These are phyloP conservation scores for Gasteruption jaculator DNA, from an alignment of 2,888 invertebrate species.

Conservation along the genomic window DNA sequence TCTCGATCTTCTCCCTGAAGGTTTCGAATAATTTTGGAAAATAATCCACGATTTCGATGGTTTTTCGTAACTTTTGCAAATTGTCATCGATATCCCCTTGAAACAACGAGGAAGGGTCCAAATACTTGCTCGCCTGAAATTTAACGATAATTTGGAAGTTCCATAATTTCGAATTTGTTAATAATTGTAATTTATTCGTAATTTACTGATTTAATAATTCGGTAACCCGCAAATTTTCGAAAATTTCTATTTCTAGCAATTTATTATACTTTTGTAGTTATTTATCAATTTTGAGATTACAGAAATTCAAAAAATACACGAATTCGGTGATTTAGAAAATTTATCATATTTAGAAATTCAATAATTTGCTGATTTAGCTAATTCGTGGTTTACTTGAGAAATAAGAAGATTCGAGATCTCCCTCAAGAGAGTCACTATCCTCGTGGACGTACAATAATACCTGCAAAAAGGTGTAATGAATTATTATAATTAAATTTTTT, in stretches of 20 bases:
- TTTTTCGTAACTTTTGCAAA: constrained; percentile 57
- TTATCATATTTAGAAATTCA: no score
- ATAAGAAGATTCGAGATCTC: constrained; percentile 81
- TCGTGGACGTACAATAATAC: constrained; percentile 64
- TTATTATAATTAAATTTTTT: no score
- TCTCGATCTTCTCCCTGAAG: constrained; percentile 56
- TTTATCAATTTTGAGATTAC: no score
- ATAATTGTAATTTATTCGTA: no score
- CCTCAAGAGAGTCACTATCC: constrained; percentile 65
- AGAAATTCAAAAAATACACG: no score
- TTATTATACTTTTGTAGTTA: no score
- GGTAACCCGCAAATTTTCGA: no score
- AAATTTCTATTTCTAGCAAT: no score
- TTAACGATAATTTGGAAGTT: constrained; percentile 8
- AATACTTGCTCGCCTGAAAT: constrained; percentile 59
- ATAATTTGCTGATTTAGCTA: background rate
- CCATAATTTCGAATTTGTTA: background rate
- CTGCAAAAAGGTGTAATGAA: no score
- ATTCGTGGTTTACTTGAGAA: constrained; percentile 57
- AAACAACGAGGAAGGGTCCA: constrained; percentile 78
- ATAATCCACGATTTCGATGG: constrained; percentile 54
- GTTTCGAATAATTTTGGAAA: constrained; percentile 56
- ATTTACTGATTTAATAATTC: no score
- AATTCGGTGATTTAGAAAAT: no score
- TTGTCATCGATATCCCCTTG: constrained; percentile 82